A percentile compares a stretch with the other conserved stretches of the same genome.
Conservation (phyloP, 2,888 invertebrate species). For the Melieria picta region DNA sequence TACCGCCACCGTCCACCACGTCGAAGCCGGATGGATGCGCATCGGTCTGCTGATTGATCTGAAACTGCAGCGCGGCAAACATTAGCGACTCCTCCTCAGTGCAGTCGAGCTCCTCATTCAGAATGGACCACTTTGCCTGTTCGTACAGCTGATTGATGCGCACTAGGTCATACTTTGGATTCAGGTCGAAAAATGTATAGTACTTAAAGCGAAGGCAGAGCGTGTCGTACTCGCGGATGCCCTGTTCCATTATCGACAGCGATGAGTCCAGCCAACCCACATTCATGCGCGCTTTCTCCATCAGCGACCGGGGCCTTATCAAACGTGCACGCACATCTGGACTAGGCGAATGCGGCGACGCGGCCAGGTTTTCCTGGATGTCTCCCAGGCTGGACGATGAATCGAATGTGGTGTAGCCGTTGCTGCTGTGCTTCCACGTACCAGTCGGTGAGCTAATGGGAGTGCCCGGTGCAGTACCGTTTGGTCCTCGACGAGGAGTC, state of each 20-base stretch:
- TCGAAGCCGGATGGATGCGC: conserved; percentile 55
- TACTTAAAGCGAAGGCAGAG: conserved; percentile 95
- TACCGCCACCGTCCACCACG: conserved; percentile 49
- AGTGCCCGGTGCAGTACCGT: conserved; percentile 71
- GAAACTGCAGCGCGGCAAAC: conserved; percentile 94
- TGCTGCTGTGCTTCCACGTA: conserved; percentile 63
- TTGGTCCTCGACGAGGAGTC: conserved; percentile 65
- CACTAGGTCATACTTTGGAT: conserved; percentile 93
- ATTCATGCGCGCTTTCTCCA: conserved; percentile 93
- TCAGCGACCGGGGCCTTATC: conserved; percentile 84
- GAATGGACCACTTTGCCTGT: conserved; percentile 97
- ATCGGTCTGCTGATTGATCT: conserved; percentile 82
- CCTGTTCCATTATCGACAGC: conserved; percentile 98
- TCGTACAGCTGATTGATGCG: conserved; percentile 99
- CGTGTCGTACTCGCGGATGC: conserved; percentile 91
- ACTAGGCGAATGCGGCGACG: conserved; percentile 84
- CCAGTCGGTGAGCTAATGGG: conserved; percentile 79
- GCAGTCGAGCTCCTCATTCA: conserved; percentile 97
- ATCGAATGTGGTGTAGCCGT: conserved; percentile 64
- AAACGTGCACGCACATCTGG: conserved; percentile 82
- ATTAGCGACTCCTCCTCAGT: conserved; percentile 99
- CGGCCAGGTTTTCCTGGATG: conserved; percentile 75
- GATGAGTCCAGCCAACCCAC: conserved; percentile 98
- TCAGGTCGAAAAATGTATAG: conserved; percentile 96
- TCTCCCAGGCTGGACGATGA: conserved; percentile 65